phyloP scores from a whole-genome alignment of 2,113 vertebrate genomes.

The pig (Sus scrofa) region DNA sequence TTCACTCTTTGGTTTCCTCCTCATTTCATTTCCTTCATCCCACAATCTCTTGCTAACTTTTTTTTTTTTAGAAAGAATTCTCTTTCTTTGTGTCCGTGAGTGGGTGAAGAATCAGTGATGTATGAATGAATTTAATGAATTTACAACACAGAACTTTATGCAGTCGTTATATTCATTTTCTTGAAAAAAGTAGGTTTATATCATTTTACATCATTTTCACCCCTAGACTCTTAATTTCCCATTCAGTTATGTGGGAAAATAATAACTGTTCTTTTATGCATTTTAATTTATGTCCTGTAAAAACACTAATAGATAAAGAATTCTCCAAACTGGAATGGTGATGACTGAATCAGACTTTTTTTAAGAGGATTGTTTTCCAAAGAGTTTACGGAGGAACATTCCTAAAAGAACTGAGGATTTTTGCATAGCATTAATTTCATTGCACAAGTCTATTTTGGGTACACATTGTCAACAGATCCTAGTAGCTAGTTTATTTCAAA shows the following conservation, averaged over 20 bases:
- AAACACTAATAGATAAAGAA: conserved; percentile 69
- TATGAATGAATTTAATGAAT: not conserved
- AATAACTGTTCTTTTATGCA: not conserved
- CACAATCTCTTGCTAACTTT: not conserved
- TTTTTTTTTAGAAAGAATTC: not conserved
- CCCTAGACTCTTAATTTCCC: conserved; percentile 47
- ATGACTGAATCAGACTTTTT: conserved; percentile 64
- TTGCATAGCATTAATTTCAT: conserved; percentile 73
- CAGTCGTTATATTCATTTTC: conserved; percentile 13
- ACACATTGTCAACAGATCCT: conserved; percentile 74
- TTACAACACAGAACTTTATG: not conserved
- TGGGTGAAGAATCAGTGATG: not conserved
- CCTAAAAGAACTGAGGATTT: conserved; percentile 70
- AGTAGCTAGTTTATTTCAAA: conserved; percentile 77
- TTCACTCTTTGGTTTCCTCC: not conserved
- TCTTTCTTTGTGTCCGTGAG: not conserved
- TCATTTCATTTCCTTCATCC: not conserved
- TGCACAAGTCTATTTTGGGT: conserved; percentile 77
- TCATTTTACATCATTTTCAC: conserved; percentile 15
- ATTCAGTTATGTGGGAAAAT: conserved; percentile 71
- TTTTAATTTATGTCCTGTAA: conserved; percentile 65
- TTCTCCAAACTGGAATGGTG: conserved; percentile 59
- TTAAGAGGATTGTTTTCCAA: conserved; percentile 66
- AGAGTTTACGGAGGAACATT: conserved; percentile 74
- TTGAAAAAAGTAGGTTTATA: conserved; percentile 7